Evolutionary conservation across 2,888 invertebrate species (phyloP), one percentile per base, ranked within the genome.

Genomic region (Oscheius myriophilus): DNA sequence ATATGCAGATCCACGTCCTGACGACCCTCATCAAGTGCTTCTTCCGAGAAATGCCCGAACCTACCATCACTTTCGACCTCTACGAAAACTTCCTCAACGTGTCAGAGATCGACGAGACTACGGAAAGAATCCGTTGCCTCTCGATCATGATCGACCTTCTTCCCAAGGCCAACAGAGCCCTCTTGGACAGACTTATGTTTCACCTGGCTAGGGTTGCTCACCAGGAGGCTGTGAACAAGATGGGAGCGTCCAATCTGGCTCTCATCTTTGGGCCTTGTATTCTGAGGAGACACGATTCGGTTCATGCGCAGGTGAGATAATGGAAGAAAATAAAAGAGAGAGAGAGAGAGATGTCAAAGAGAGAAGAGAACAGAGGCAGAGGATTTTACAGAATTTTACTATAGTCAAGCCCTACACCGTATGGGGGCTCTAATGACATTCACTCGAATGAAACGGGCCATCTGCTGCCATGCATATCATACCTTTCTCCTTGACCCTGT

Each of bases 221-320:
- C 53, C 82, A 83, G 69, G 94, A 95, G 88, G 91, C 92, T 75
- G 92, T 92, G 76, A 96, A 95, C 88, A 90, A 93, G 79, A 96
- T 96, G 96, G 93, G 93, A 67, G 91, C 94, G 0, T 92, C 93
- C 86, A 93, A 93, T 63, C 88, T 96, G 78, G 94, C 95, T 62
- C 94, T 95, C 80, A 94, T 96, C 76, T 96, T 95, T 89, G 95
- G 95, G 52, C 95, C 96, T 57, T 95, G 95, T 88, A 92, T 96
- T 71, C 89, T 96, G 77, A 90, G 95, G 82, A 93, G 94, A 75
- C 93, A 93, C 88, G 92, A 93, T 87, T 89, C 91, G 23, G 74
- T 74, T n/a, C 78, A 78, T 54, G 95, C 95, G 62, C 95, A 67
- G 67, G 67, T 67, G 1, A n/a, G 46, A n/a, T 55, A 25, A 43